Evolutionary conservation across 1,140 invertebrate species (phyloP), one percentile per base, ranked within the genome.

Genomic region (Chironomus striatipennis): DNA sequence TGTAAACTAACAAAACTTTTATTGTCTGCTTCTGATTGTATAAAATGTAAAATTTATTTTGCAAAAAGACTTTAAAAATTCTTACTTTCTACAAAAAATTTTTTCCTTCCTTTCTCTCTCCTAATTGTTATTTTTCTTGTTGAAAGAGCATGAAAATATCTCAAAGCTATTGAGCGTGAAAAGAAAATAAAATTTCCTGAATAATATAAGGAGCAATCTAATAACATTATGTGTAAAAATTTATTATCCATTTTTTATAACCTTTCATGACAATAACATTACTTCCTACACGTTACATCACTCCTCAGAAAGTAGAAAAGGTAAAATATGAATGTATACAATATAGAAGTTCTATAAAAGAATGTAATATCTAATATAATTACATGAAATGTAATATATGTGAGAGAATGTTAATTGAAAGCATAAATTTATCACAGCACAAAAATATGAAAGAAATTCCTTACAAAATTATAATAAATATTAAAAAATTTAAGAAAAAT

Each of bases 321-420:
- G 24, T 34, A 34, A 34, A 34, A 34, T 2, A 34, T 5, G 24
- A 34, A 34, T 34, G 24, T 34, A 34, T 34, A 34, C 24, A 34
- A 34, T 2, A 47, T 9, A 8, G 43, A 47, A 15, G 15, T 10
- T 47, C 43, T 47, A 47, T 47, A 47, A 2, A 47, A 47, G 43
- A 47, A 15, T 10, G 2, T 47, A 47, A 47, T 10, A 47, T 47
- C 43, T 47, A 47, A 47, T 47, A 47, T 10, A 47, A 47, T 47
- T 47, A 47, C 15, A 47, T 47, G 8, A 47, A 47, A 47, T 1
- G 8, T 47, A 15, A 47, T 47, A 47, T 47, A 47, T 47, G 43
- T 47, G 43, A 47, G 43, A 47, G 43, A 47, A 47, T 47, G 43
- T 47, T 47, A 47, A 47, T 47, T 47, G 43, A 47, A 47, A 47